Evolutionary conservation across 1,140 invertebrate genomes (phyloP).

Genomic region (Drosophila fuyamai): DNA sequence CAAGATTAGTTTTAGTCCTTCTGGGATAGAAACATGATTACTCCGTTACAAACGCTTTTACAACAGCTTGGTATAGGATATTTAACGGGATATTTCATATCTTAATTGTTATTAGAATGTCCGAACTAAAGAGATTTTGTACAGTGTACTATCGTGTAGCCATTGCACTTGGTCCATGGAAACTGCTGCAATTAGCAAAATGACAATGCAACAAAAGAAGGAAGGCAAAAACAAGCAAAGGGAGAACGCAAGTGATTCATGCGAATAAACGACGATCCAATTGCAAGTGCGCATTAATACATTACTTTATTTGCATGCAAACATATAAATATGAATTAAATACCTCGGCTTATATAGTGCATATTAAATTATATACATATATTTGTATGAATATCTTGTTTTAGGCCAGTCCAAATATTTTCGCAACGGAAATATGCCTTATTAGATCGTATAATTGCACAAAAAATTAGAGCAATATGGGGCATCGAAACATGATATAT

Average conservation of each 20-base stretch:
- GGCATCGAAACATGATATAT: neutral
- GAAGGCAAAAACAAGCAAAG: conserved; percentile 6
- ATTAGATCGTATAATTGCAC: conserved; percentile 31
- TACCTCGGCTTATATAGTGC: neutral
- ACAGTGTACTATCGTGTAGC: neutral
- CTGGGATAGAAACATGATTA: too few relatives aligned
- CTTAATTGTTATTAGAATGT: too few relatives aligned
- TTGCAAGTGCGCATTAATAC: conserved; percentile 11
- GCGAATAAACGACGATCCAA: conserved; percentile 3
- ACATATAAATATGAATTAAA: neutral
- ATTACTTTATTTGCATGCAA: conserved; percentile 1
- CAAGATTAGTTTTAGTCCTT: too few relatives aligned
- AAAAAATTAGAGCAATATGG: conserved; percentile 7
- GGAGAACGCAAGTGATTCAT: conserved; percentile 43
- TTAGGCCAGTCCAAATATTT: conserved; percentile 14
- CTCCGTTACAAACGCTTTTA: too few relatives aligned
- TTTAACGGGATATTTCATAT: too few relatives aligned
- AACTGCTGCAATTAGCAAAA: conserved; percentile 35
- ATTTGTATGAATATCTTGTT: conserved; percentile 1
- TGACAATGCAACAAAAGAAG: conserved; percentile 24
- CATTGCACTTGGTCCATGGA: conserved; percentile 12
- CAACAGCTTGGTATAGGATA: too few relatives aligned
- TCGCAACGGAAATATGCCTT: conserved; percentile 36
- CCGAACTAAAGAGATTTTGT: neutral
- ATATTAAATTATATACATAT: neutral